Base-by-base conservation (phyloP, 2,888 invertebrate species). In the Capitulum mitella region DNA sequence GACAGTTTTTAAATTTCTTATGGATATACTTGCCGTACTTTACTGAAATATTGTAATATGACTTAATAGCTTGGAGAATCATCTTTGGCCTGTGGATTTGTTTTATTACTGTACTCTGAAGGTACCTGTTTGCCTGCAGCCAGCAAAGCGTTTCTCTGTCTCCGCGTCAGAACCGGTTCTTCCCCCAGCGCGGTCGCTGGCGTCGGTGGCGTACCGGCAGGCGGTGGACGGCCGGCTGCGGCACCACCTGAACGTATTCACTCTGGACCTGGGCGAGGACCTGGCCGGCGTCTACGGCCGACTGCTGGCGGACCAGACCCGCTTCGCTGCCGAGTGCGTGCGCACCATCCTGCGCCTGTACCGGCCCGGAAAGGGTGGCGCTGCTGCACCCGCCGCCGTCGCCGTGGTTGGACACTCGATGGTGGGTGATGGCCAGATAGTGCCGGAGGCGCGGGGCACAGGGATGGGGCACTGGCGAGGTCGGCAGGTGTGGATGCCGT, bases 321-420 rank as follows among this genome's bases (percentile, higher is more conserved):
- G 86, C 64, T 88, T 86, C 84, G 85, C 87, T 16, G 82, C 80
- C 54, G 48, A 79, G 83, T 78, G 81, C 79, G 19, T 87, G 86
- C 84, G 85, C 80, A 84, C 84, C 80, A 86, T 88, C 79, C 87
- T 95, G 79, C 88, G 89, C 78, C 86, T 97, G 74, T 98, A 98
- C 85, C 86, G 85, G 77, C 82, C 81, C 40, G 86, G 82, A 83
- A 87, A 80, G 22, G 85, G 86, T 79, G 43, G 46, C 40, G 10
- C 10, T 0, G 22, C 22, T 8, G 83, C 82, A 82, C 91, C 89
- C 1, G 86, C 85, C 46, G 88, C 89, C 76, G 90, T 98, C 29
- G 89, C 97, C 76, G 85, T 98, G 0, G 91, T 98, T 84, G 98
- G 97, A 12, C 98, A 98, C 88, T 98, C 98, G 16, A 96, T 98